Evolutionary conservation across 2,113 vertebrate species (phyloP), one percentile per base, ranked within the genome.

Genomic region (Turnix velox): DNA sequence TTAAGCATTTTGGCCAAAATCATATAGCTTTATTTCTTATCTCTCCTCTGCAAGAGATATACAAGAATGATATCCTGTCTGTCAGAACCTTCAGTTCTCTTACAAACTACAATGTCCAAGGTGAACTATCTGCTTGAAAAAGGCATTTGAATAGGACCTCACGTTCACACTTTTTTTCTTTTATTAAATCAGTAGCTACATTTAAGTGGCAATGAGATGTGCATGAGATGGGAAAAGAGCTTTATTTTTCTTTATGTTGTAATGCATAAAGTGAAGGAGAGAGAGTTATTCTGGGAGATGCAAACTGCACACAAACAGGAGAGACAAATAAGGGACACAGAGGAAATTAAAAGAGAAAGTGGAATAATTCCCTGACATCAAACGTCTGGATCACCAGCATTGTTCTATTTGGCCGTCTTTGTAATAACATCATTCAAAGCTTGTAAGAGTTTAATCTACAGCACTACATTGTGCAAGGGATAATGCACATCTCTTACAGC

Each of bases 331-430:
- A 22, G 57, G 43, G 75, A 27, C 54, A 40, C 19, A 2, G 4
- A 74, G 18, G 31, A 68, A 88, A 88, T 80, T 78, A 91, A 91
- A 80, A 86, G 33, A 71, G 84, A 94, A 93, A 94, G 57, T 49
- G 95, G 89, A 94, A 62, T 82, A 86, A 95, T 92, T 84, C 30
- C 27, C 22, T 86, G 7, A 27, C 74, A 67, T 96, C 45, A 84
- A 59, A 82, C 68, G 18, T 84, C 91, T 77, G 43, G 51, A 40
- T 12, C n/a, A 88, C 16, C 59, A 66, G 28, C 11, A 8, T 16
- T 55, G 23, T 65, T 81, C 67, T 84, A 39, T 72, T 63, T 52
- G 54, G 81, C 72, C 59, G 69, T 71, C 23, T 20, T 39, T 17
- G 40, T 63, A 78, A 54, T 54, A 68, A 65, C 28, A 37, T 9